Base-by-base conservation (phyloP, 2,113 vertebrate genomes). In the Mesembrinibis cayennensis region DNA sequence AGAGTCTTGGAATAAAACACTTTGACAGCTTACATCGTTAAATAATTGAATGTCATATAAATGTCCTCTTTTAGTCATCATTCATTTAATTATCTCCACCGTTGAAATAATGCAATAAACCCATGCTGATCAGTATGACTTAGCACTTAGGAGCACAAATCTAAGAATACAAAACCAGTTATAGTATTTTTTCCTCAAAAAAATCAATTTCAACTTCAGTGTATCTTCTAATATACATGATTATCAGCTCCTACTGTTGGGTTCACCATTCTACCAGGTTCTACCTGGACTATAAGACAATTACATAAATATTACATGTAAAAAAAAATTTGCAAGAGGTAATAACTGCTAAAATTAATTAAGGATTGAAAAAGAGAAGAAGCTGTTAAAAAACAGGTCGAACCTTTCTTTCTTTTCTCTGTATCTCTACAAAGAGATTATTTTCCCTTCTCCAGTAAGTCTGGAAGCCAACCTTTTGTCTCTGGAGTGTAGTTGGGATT, bases 21-120 rank as follows among this genome's bases (percentile, higher is more conserved):
- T 85, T 77, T 50, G 92, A 96, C 95, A 90, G 88, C 90, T 86
- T 94, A 92, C 88, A 86, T 87, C 1, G 0, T 90, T 94, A 95
- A 96, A 97, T 90, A 94, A 96, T 74, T 93, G 90, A 88, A 94
- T 90, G 95, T 52, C 88, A 92, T 81, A 93, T 86, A 92, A 96
- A 88, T 34, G 63, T 83, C 59, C 63, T 88, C 82, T 90, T 97
- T 91, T 73, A 95, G 90, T 94, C 67, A 93, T 83, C 79, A 94
- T 45, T 94, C 85, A 92, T 94, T 95, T 91, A 82, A 96, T 93
- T 96, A 94, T 86, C 71, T 90, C 59, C 59, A 74, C 49, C 22
- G 17, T 19, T 87, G 88, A 94, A 96, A 92, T 87, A 93, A 94
- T 80, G 90, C 82, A 92, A 70, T 87, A 94, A 90, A 59, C n/a